Base-by-base conservation (phyloP, 1,140 invertebrate species). In the Eriosoma lanigerum region DNA sequence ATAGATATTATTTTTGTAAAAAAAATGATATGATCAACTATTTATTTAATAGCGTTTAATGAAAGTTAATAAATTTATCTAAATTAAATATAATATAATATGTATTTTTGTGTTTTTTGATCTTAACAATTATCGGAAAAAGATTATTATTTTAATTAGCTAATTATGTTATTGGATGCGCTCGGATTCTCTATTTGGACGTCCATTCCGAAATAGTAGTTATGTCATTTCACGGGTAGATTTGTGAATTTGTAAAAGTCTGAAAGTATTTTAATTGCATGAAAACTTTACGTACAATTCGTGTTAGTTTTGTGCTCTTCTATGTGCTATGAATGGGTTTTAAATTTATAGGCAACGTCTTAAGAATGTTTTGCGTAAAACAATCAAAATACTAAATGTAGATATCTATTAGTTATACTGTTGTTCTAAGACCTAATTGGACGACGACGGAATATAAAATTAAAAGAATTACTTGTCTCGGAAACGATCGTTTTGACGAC, bases 361-460 rank as follows among this genome's bases (percentile, higher is more conserved):
- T 68, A 68, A 48, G 46, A 68, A 48, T 21, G 19, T 68, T 48
- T 48, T 8, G 21, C 21, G 44, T 17, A 24, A 68, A 68, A 68
- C 38, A 68, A 68, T 68, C 66, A 21, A 68, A 46, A 68, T 68
- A 15, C 44, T 17, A 46, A 68, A 68, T 26, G 44, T 19, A 68
- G n/a, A 68, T 68, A 68, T 46, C 66, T 68, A 48, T 68, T 68
- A 68, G 44, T 48, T 66, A n/a, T n/a, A 21, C 60, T n/a, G 26
- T 9, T 62, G 29, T 62, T 62, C 15, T 29, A 32, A 62, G 32
- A 62, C 17, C 60, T 68, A 68, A 68, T 68, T 68, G 44, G 21
- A 68, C 38, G n/a, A 12, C 21, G 5, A n/a, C 12, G 21, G 60
- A 32, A 48, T 46, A 48, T 46, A 13, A 48, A 68, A 48, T 48